Evolutionary conservation across 1,140 invertebrate genomes (phyloP), one percentile per base, ranked within the genome.

Genomic region (Ericerus pela): DNA sequence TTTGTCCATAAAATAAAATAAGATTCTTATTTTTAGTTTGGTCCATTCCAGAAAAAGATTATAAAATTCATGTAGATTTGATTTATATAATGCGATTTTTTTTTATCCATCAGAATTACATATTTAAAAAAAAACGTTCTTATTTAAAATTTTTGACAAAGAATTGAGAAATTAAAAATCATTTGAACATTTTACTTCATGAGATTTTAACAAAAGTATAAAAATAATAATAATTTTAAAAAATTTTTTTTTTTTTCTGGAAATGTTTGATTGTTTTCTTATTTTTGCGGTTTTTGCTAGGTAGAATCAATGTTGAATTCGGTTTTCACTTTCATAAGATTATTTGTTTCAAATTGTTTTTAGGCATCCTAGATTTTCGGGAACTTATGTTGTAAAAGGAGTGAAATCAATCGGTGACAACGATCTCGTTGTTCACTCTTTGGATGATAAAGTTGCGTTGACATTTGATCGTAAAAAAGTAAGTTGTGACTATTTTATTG

Each of bases 371-470:
- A 76, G 85, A 61, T 96, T 97, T 69, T 88, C 89, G 18, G 92
- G 93, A 28, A 94, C 90, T 11, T 97, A 82, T 71, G 80, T 86
- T 1, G 79, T 97, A 1, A 80, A 87, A 66, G 92, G 94, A 66
- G 81, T 96, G 76, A 95, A 96, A 69, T 90, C 90, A 11, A 84
- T 95, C 62, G 89, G 87, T 60, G 88, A 96, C 54, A 84, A 84
- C 59, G 82, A 90, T 63, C 68, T 96, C 43, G 88, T 98, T 60
- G 85, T 82, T 66, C 83, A 96, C 66, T 88, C 91, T 67, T 82
- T 89, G 1, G 71, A 89, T 30, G 76, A 79, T 59, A 81, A 84
- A 62, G 74, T 86, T 37, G 77, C 53, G 41, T 37, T 51, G 38
- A 29, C 55, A 20, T 60, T 60, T 58, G 55, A 58, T 55, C 47